Evolutionary conservation across 2,888 invertebrate species (phyloP), one percentile per base, ranked within the genome.

Genomic region (Apantesis nais): DNA sequence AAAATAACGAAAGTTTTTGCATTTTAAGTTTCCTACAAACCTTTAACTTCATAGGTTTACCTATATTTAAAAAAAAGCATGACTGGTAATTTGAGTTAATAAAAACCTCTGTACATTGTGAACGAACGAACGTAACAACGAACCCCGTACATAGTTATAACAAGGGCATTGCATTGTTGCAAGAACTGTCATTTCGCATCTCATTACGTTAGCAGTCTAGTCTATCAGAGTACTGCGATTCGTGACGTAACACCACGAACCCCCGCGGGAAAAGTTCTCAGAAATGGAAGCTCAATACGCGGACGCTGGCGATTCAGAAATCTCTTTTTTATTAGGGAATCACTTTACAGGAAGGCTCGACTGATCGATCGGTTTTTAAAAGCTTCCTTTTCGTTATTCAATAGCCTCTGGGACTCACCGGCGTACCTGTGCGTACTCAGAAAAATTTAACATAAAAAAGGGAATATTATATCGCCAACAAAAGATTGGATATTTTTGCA

Each of bases 191-290:
- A 78, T 77, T 81, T 82, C 67, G 73, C 77, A 78, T 83, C 79
- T 81, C 77, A 77, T 84, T 84, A 86, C 63, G 70, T 75, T 68
- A 73, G 63, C 55, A 74, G 75, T 77, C 72, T n/a, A n/a, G n/a
- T 75, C 79, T 76, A 80, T 79, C 81, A 77, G 84, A 78, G 81
- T 74, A 74, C 73, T 69, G 68, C 74, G 71, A 66, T 62, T 77
- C 74, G 75, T 83, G 82, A 82, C 82, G 83, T 83, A 82, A 79
- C 74, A 72, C 63, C 66, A 77, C 74, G 76, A 79, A 74, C 66
- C 61, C 70, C 74, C 67, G 62, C 73, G 71, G 74, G 70, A 78
- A 75, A 74, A 78, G 52, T 72, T 73, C 80, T 52, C 71, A 48
- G 72, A 66, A 75, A 74, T 72, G 63, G 63, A 73, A 76, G 66